These are phyloP conservation scores for Dipodomys merriami DNA, from an alignment of 2,113 vertebrate genomes.

Conservation along the genomic window DNA sequence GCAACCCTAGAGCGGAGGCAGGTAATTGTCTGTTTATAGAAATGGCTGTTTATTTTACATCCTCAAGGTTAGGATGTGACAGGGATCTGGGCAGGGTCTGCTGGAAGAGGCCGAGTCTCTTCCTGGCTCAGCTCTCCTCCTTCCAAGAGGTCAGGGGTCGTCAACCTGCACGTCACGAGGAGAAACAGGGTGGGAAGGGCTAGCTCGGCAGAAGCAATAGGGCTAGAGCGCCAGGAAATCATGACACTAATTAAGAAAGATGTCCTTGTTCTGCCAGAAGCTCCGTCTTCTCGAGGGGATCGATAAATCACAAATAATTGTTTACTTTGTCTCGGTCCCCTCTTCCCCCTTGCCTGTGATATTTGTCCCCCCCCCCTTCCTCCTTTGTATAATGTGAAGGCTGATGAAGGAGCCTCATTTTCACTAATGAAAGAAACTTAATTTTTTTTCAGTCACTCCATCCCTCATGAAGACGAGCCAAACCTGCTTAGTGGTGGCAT, in stretches of 20 bases:
- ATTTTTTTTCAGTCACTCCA: constrained; percentile 58
- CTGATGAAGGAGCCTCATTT: constrained; percentile 70
- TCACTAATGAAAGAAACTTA: constrained; percentile 76
- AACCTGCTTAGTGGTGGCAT: constrained; percentile 62
- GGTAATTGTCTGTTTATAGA: too few species aligned
- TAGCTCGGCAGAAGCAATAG: constrained; percentile 50
- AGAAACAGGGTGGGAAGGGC: neutral
- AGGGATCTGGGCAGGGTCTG: neutral
- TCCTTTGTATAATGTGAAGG: constrained; percentile 58
- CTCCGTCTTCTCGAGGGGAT: constrained; percentile 78
- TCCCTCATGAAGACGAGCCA: constrained; percentile 62
- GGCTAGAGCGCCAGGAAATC: constrained; percentile 42
- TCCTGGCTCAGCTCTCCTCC: neutral
- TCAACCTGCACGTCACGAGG: neutral
- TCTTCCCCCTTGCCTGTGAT: constrained; percentile 44
- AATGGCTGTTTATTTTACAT: too few species aligned
- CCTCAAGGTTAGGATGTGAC: too few species aligned
- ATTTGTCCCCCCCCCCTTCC: neutral
- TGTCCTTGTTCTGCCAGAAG: constrained; percentile 61
- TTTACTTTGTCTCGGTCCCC: constrained; percentile 72
- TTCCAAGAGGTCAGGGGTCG: neutral
- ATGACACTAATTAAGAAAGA: constrained; percentile 79
- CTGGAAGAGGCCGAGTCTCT: neutral
- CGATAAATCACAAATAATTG: constrained; percentile 79
- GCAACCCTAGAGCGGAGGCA: too few species aligned